These are phyloP conservation scores for Acridotheres tristis DNA, from an alignment of 2,797 vertebrate species.

Conservation along the genomic window DNA sequence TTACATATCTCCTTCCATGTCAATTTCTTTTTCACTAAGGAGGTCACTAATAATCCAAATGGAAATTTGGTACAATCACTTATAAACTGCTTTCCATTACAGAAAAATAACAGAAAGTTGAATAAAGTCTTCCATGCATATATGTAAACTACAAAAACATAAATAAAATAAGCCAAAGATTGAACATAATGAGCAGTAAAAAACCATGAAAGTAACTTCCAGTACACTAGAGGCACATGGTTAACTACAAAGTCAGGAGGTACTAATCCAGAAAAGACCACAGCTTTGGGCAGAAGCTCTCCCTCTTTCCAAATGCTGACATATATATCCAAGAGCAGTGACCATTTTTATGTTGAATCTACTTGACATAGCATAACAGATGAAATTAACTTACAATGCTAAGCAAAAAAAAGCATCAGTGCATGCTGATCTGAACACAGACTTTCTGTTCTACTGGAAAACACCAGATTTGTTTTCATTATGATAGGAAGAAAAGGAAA, in stretches of 20 bases:
- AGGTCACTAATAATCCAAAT: background rate
- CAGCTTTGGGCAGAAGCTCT: background rate
- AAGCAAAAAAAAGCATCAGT: background rate
- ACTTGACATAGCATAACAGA: background rate
- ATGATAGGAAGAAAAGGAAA: background rate
- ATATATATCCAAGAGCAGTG: background rate
- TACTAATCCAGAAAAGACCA: background rate
- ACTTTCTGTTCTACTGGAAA: background rate
- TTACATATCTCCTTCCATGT: background rate
- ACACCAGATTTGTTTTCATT: slow-evolving; percentile 15
- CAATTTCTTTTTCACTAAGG: background rate
- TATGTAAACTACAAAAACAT: background rate
- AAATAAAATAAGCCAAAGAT: background rate
- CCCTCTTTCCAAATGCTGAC: background rate
- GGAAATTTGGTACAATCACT: background rate
- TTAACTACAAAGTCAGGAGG: background rate
- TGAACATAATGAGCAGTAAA: background rate
- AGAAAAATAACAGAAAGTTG: background rate
- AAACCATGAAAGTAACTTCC: background rate
- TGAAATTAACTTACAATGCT: background rate
- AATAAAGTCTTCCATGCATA: background rate
- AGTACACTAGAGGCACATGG: background rate
- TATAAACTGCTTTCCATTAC: background rate
- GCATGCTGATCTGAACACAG: background rate
- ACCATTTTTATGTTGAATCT: background rate